phyloP scores from a whole-genome alignment of 2,888 invertebrate species.

The Lucinisca nassula region DNA sequence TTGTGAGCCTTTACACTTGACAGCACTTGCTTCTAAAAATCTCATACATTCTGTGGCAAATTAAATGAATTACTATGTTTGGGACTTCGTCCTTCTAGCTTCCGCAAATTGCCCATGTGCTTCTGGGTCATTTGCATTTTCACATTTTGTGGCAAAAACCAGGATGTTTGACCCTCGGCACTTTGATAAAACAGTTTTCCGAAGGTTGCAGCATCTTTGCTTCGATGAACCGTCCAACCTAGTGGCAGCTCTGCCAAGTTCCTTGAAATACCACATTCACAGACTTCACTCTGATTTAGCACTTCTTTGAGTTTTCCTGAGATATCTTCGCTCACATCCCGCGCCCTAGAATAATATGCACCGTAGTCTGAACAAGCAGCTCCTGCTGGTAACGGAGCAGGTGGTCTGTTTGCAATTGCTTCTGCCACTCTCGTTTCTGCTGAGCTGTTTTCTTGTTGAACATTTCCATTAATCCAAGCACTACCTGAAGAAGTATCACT shows the following conservation, averaged over 20 bases:
- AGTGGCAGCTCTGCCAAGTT: constrained; percentile 74
- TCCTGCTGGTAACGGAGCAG: constrained; percentile 68
- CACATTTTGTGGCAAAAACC: constrained; percentile 75
- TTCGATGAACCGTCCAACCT: constrained; percentile 81
- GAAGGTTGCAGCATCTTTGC: constrained; percentile 71
- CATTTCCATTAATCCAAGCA: not conserved
- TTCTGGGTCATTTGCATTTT: constrained; percentile 66
- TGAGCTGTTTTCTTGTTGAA: not conserved
- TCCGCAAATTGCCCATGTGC: constrained; percentile 61
- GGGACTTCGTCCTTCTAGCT: constrained; percentile 25
- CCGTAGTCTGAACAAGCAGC: constrained; percentile 42
- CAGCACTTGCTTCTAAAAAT: too few species aligned
- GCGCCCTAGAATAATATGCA: constrained; percentile 73
- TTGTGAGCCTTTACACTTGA: too few species aligned
- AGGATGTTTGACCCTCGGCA: constrained; percentile 74
- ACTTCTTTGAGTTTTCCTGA: constrained; percentile 74
- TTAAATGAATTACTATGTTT: constrained; percentile 5
- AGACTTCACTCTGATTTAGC: constrained; percentile 74
- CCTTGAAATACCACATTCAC: constrained; percentile 81
- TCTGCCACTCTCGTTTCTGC: not conserved
- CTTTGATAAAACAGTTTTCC: constrained; percentile 78
- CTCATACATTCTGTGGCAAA: not conserved
- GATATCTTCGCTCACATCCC: constrained; percentile 72
- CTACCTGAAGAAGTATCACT: constrained; percentile 31
- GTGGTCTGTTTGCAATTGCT: constrained; percentile 54